phyloP scores from a whole-genome alignment of 2,113 vertebrate species.

The Myiozetetes cayanensis region DNA sequence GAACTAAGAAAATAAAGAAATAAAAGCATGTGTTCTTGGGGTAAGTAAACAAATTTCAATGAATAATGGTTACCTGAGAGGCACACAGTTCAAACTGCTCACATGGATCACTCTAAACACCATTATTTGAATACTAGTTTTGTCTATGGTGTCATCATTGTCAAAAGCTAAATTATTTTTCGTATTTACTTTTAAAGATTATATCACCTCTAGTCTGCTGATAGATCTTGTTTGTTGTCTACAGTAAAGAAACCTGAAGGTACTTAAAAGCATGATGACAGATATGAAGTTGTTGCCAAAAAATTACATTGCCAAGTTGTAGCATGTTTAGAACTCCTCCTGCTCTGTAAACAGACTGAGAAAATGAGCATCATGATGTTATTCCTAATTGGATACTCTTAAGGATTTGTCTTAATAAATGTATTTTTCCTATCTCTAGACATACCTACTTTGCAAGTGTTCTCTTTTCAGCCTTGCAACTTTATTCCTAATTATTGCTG shows the following conservation, averaged over 20 bases:
- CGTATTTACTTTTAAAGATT: background rate
- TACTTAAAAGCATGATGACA: background rate
- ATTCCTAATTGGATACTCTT: background rate
- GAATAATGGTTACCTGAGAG: background rate
- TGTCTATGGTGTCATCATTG: background rate
- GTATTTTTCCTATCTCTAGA: background rate
- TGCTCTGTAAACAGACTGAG: too few species aligned
- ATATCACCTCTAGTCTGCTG: background rate
- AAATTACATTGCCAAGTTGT: background rate
- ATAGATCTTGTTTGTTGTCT: background rate
- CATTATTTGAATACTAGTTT: background rate
- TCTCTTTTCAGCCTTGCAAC: background rate
- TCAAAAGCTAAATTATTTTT: background rate
- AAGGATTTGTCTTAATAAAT: background rate
- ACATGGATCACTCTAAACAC: background rate
- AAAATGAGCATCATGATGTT: background rate
- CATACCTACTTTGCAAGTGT: background rate
- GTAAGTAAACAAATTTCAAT: background rate
- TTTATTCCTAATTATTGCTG: background rate
- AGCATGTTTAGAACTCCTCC: background rate
- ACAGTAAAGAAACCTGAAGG: background rate
- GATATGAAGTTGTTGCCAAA: background rate
- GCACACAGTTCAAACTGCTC: background rate
- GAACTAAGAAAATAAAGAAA: background rate
- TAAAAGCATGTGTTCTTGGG: fast-evolving